These are phyloP conservation scores for Panonychus citri DNA, from an alignment of 1,140 invertebrate species.

Conservation along the genomic window DNA sequence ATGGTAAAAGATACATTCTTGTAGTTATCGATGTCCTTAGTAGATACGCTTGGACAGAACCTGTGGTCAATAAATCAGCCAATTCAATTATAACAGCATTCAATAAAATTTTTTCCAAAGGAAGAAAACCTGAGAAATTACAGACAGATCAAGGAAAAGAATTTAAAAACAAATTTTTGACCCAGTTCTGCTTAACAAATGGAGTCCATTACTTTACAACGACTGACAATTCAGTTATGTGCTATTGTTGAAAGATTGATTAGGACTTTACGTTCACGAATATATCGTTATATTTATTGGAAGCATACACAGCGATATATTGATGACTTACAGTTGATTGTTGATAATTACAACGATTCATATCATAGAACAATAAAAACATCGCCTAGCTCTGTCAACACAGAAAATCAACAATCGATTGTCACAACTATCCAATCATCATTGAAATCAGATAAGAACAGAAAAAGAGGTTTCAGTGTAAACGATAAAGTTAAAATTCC, in stretches of 20 bases:
- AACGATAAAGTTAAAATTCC: too few species aligned
- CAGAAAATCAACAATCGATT: too few species aligned
- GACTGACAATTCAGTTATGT: conserved; percentile 18
- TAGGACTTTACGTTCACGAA: conserved; percentile 20
- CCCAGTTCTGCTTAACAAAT: conserved; percentile 17
- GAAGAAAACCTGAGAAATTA: background rate
- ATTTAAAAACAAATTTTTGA: conserved; percentile 13
- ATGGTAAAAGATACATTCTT: background rate
- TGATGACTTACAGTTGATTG: background rate
- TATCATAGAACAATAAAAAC: background rate
- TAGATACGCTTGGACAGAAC: background rate
- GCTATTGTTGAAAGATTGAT: conserved; percentile 26
- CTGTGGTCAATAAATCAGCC: background rate
- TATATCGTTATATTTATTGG: background rate
- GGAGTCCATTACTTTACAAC: conserved; percentile 24
- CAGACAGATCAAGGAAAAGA: conserved; percentile 6
- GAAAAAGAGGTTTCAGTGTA: too few species aligned
- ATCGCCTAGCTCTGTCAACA: background rate
- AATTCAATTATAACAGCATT: background rate
- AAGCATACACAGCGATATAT: background rate
- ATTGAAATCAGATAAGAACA: too few species aligned
- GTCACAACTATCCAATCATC: too few species aligned
- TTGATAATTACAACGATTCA: background rate
- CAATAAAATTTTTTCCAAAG: background rate
- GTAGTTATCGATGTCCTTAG: background rate